Evolutionary conservation across 2,888 invertebrate species (phyloP).

Genomic region (Lycia hirtaria): DNA sequence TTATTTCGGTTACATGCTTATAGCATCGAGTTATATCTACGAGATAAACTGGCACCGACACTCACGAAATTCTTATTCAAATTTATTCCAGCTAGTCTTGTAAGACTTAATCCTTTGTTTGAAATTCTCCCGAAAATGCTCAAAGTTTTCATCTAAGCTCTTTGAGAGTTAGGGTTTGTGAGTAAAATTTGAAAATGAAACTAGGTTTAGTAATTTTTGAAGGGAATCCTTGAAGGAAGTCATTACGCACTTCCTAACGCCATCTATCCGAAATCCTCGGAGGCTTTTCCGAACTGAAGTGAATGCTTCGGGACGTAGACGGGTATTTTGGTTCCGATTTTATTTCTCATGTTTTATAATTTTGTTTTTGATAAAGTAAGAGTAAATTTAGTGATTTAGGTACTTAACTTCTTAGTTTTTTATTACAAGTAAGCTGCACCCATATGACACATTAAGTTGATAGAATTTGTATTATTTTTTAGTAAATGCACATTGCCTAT

Average conservation of each 20-base stretch:
- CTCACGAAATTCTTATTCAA: slow-evolving; percentile 53
- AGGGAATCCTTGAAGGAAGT: slow-evolving; percentile 59
- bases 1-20: slow-evolving; percentile 30
- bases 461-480: no score
- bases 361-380: neutral
- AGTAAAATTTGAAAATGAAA: slow-evolving; percentile 48
- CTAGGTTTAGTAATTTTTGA: slow-evolving; percentile 43
- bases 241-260: slow-evolving; percentile 77
- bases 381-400: neutral
- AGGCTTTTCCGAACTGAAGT: slow-evolving; percentile 76
- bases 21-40: slow-evolving; percentile 45
- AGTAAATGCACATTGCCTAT: no score
- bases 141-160: slow-evolving; percentile 17
- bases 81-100: slow-evolving; percentile 56
- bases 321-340: slow-evolving; percentile 25
- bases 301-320: slow-evolving; percentile 79
- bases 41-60: slow-evolving; percentile 50
- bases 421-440: no score
- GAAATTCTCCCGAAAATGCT: slow-evolving; percentile 17
- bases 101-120: slow-evolving; percentile 47
- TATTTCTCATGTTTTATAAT: slow-evolving; percentile 9
- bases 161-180: slow-evolving; percentile 34
- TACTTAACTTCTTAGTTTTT: neutral
- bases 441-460: no score
- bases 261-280: slow-evolving; percentile 82